Evolutionary conservation across 1,140 invertebrate genomes (phyloP), one percentile per base, ranked within the genome.

Genomic region (Drosophila kepulauana): DNA sequence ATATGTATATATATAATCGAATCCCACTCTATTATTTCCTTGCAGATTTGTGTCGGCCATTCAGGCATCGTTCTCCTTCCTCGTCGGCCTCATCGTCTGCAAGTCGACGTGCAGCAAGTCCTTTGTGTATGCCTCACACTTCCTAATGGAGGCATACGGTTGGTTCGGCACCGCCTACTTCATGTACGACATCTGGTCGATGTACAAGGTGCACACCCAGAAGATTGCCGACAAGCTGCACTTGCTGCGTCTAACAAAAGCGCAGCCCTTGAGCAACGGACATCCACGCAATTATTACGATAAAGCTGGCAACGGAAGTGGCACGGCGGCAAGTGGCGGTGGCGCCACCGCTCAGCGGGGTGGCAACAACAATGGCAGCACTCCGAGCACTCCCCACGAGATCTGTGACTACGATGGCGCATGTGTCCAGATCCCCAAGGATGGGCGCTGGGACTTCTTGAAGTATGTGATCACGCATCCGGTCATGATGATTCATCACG

Each of bases 121-220:
- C 81, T 94, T 96, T 49, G 91, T 96, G 48, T 93, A 93, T 41
- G 93, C 95, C 5, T 95, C 94, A 2, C 95, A 96, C 92, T 96
- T 95, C 87, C 93, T 96, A 72, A 95, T 95, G 15, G 95, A 96
- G 85, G 94, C 94, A 0, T 97, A 96, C 92, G 95, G 95, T 0
- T 96, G 95, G 94, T 96, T 97, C 91, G 96, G 95, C 3, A 94
- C 96, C 33, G 95, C 96, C 1, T 97, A 97, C 91, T 97, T 97
- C 86, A 94, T 95, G 89, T 96, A 96, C 80, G 96, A 96, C 90
- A 95, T 95, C 54, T 96, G 95, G 95, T 95, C 95, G 1, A 96
- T 95, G 95, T 95, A 95, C 74, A 93, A 94, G 90, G 95, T 95
- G 20, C 93, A 94, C 77, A 93, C 91, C 10, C 92, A 92, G 61